Conservation (phyloP, 2,797 vertebrate species). For the Peromyscus eremicus region DNA sequence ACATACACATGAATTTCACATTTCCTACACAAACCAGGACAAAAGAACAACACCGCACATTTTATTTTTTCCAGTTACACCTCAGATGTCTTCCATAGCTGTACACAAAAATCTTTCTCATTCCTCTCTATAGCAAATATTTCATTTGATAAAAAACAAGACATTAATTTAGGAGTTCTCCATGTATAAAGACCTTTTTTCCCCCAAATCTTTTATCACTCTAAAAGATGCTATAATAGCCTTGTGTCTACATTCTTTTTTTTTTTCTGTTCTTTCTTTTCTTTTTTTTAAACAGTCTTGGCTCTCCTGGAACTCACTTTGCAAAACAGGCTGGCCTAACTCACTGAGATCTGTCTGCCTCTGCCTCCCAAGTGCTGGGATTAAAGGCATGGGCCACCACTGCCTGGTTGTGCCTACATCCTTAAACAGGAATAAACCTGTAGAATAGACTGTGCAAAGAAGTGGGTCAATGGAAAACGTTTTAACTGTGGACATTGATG, state of each 20-base stretch:
- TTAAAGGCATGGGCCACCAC: too few relatives aligned
- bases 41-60: not conserved
- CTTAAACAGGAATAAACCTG: conserved; percentile 55
- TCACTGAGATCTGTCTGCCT: too few relatives aligned
- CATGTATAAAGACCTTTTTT: not conserved
- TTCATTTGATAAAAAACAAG: conserved; percentile 45
- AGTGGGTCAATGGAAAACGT: not conserved
- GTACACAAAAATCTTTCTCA: conserved; percentile 6
- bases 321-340: too few relatives aligned
- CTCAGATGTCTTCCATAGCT: not conserved
- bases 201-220: conserved; percentile 47
- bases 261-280: too few relatives aligned
- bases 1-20: not conserved
- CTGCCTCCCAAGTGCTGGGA: too few relatives aligned
- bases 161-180: conserved; percentile 45
- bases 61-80: conserved; percentile 40
- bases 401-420: not conserved
- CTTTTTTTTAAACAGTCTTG: too few relatives aligned
- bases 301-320: too few relatives aligned
- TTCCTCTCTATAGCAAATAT: conserved; percentile 58
- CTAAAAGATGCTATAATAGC: conserved; percentile 32
- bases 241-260: not conserved
- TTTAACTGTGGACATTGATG: not conserved
- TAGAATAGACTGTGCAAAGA: conserved; percentile 25
- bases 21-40: conserved; percentile 39